These are phyloP conservation scores for Trichonephila inaurata DNA, from an alignment of 1,140 invertebrate species.

Conservation along the genomic window DNA sequence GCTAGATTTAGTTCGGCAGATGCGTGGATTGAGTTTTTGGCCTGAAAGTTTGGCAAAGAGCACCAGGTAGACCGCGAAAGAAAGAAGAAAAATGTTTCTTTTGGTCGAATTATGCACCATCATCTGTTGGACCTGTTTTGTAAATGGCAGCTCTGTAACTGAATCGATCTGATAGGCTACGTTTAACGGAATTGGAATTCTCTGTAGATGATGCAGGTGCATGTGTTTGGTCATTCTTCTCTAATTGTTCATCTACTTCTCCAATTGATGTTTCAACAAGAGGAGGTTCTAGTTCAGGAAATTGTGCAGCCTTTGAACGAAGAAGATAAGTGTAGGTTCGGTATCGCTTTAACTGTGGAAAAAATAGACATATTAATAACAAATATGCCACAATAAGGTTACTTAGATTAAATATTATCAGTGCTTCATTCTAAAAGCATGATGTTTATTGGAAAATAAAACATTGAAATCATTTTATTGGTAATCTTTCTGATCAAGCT, in stretches of 20 bases:
- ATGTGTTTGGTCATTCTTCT: constrained; percentile 75
- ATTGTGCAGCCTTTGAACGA: constrained; percentile 86
- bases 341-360: constrained; percentile 90
- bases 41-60: constrained; percentile 61
- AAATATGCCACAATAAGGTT: no score
- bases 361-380: not conserved
- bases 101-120: constrained; percentile 55
- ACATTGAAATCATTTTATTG: no score
- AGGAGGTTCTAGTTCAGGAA: constrained; percentile 85
- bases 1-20: constrained; percentile 4
- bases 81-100: not conserved
- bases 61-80: constrained; percentile 41
- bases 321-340: constrained; percentile 91
- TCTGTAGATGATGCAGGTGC: constrained; percentile 80
- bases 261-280: constrained; percentile 87
- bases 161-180: constrained; percentile 87
- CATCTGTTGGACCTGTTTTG: constrained; percentile 65
- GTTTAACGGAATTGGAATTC: constrained; percentile 79
- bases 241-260: constrained; percentile 86
- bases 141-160: constrained; percentile 85
- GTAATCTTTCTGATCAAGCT: no score
- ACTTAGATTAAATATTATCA: no score
- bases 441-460: no score
- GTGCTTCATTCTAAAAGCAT: no score
- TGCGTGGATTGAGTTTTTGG: constrained; percentile 41